Base-by-base conservation (phyloP, 2,797 vertebrate species). In the Cynodonichthys magdalenae region DNA sequence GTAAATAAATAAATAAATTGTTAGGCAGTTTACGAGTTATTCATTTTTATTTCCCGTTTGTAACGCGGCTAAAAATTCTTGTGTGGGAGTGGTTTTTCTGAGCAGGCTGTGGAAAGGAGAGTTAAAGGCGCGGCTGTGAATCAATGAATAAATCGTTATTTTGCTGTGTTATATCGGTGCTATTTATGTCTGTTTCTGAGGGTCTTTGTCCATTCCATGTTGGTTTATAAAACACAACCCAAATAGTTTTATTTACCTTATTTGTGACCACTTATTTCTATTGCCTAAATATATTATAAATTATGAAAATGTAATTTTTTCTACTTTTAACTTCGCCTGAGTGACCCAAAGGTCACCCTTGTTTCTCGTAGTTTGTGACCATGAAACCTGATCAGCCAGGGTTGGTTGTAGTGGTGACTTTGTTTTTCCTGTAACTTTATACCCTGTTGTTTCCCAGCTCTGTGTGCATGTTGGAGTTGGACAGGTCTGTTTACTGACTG, bases 401-500 rank as follows among this genome's bases (percentile, higher is more conserved):
- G 58, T 47, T 57, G 59, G 59, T 66, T 64, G 83, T 69, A 54
- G 53, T 69, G 59, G 45, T 55, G 61, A 63, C 66, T 55, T 50
- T 52, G 12, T 20, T 53, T 12, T 24, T 45, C 15, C 15, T 73
- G 89, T 86, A 91, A 92, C 63, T 47, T n/a, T 82, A 91, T 74
- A 86, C 89, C 55, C 55, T 69, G 74, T 71, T 87, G 72, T 86
- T 55, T 68, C 48, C 63, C 11, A 36, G 50, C 18, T 49, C 7
- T 63, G 54, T 53, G 54, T 53, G 52, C 36, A 14, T 54, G 53
- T 50, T 66, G 69, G 41, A 50, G 71, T 55, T 24, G 59, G 79
- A 67, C 75, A 54, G 41, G 75, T 84, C 68, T 88, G 79, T 90
- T 91, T 90, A 86, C 55, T 70, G 53, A 74, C 74, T 62, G 44